These are phyloP conservation scores for Hedya salicella DNA, from an alignment of 2,888 invertebrate species.

Conservation along the genomic window DNA sequence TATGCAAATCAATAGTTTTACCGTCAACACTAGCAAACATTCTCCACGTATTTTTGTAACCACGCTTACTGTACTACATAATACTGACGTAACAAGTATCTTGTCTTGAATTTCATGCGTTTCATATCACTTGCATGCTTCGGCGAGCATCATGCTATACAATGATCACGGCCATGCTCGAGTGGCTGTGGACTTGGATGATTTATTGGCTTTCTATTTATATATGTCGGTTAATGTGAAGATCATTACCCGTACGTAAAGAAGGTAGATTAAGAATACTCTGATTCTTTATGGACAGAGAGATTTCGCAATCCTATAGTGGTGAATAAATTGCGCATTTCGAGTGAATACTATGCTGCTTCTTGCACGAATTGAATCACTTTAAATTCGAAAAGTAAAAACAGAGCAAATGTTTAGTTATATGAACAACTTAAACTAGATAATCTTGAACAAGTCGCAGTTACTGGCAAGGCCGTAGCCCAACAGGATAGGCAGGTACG, in stretches of 20 bases:
- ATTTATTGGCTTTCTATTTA: slow-evolving; percentile 31
- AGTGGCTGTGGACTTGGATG: slow-evolving; percentile 21
- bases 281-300: background rate
- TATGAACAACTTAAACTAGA: too few relatives aligned
- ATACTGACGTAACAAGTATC: slow-evolving; percentile 29
- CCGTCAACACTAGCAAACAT: slow-evolving; percentile 1
- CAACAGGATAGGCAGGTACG: too few relatives aligned
- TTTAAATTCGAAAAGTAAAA: too few relatives aligned
- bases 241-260: slow-evolving; percentile 1
- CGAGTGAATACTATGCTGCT: background rate
- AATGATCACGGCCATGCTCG: slow-evolving; percentile 48
- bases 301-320: background rate
- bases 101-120: slow-evolving; percentile 44
- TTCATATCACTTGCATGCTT: slow-evolving; percentile 52
- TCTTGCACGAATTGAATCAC: background rate
- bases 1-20: slow-evolving; percentile 3
- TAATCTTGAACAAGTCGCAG: too few relatives aligned
- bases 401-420: too few relatives aligned
- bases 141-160: slow-evolving; percentile 49
- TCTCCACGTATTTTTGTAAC: background rate
- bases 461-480: too few relatives aligned
- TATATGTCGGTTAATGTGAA: slow-evolving; percentile 11
- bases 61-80: slow-evolving; percentile 6
- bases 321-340: too few relatives aligned
- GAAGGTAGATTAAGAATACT: background rate